These are phyloP conservation scores for Aythya baeri DNA, from an alignment of 2,113 vertebrate species.

Conservation along the genomic window DNA sequence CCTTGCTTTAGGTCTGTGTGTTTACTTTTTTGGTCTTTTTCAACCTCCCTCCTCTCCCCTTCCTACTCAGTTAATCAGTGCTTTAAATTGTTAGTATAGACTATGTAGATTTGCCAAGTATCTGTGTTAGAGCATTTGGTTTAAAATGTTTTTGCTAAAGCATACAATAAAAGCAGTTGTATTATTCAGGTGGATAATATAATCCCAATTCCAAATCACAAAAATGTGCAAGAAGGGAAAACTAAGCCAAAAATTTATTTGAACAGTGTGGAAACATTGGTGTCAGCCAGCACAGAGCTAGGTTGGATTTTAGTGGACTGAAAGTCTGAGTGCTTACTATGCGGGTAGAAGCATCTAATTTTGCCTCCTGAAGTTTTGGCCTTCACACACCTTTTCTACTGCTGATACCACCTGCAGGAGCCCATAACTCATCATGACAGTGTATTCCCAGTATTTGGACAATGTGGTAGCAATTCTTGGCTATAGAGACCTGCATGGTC, in stretches of 20 bases:
- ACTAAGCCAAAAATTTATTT: neutral
- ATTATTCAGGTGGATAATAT: neutral
- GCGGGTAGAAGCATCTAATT: neutral
- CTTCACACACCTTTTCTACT: neutral
- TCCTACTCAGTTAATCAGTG: neutral
- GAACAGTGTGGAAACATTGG: neutral
- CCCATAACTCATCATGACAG: neutral
- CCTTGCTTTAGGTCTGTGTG: neutral
- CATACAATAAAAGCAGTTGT: neutral
- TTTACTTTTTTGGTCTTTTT: neutral
- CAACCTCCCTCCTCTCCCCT: accelerated
- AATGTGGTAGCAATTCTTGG: neutral
- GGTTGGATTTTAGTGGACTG: neutral
- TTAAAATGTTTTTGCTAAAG: neutral
- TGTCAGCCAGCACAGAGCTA: neutral
- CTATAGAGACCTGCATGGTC: neutral
- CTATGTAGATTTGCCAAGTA: neutral
- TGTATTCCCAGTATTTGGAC: neutral
- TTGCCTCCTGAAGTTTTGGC: neutral
- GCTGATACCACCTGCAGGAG: neutral
- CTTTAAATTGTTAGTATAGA: neutral
- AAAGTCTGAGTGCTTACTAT: neutral
- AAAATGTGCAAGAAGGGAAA: neutral
- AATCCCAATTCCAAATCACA: neutral
- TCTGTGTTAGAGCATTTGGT: neutral